Percentiles rank a stretch among this genome's conserved stretches.
Conservation (phyloP, 2,888 invertebrate species). For the Agrenia bidenticulata region DNA sequence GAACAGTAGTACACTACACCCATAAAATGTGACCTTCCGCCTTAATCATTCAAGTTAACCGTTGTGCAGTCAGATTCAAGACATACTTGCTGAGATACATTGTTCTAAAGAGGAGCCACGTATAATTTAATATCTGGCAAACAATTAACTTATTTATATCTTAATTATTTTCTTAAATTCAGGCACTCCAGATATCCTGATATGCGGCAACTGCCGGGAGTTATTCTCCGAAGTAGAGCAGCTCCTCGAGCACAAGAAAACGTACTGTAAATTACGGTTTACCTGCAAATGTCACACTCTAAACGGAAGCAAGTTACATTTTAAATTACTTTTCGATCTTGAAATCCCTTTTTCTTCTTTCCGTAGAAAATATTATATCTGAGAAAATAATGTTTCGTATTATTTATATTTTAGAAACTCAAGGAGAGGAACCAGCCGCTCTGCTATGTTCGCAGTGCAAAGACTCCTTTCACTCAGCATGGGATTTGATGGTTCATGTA, state of each 20-base stretch:
- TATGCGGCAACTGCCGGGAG: slow-evolving; percentile 74
- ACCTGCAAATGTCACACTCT: slow-evolving; percentile 58
- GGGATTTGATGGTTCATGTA: slow-evolving; percentile 70
- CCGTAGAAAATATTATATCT: too few species aligned
- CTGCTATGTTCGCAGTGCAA: slow-evolving; percentile 68
- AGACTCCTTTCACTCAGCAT: slow-evolving; percentile 66
- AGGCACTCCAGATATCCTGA: slow-evolving; percentile 73
- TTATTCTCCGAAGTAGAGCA: slow-evolving; percentile 71
- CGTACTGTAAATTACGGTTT: slow-evolving; percentile 70
- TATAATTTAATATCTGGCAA: too few species aligned
- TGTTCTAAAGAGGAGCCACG: too few species aligned
- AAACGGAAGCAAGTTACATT: slow-evolving; percentile 18
- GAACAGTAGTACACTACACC: too few species aligned
- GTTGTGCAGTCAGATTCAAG: too few species aligned
- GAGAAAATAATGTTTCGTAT: not conserved
- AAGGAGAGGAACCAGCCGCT: slow-evolving; percentile 57
- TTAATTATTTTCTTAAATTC: too few species aligned
- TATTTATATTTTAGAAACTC: slow-evolving; percentile 27
- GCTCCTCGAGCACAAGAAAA: slow-evolving; percentile 71
- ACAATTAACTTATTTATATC: too few species aligned
- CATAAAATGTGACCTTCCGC: too few species aligned
- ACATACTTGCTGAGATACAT: too few species aligned
- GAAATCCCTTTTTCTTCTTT: not conserved
- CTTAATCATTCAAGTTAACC: too few species aligned
- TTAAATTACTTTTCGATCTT: not conserved